A percentile compares a stretch with the other conserved stretches of the same genome.
phyloP scores from a whole-genome alignment of 2,797 vertebrate genomes.

The Lophotriccus pileatus region DNA sequence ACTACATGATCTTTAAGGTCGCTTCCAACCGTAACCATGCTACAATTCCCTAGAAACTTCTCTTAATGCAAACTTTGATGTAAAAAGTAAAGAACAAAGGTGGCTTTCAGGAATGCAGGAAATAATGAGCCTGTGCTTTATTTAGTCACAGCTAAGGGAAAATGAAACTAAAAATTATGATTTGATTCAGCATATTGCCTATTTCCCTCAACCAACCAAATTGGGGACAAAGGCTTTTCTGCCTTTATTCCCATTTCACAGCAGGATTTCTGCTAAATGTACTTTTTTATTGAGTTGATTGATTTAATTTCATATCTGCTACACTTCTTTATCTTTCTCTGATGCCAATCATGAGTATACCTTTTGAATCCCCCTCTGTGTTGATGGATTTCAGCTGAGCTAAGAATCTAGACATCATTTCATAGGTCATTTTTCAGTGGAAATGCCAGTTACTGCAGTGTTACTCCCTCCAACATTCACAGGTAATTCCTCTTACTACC shows the following conservation, averaged over 20 bases:
- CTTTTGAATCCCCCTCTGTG: neutral
- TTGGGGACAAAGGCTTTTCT: neutral
- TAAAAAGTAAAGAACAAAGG: neutral
- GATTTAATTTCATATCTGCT: neutral
- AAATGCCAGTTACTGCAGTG: neutral
- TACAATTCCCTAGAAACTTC: neutral
- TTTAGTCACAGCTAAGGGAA: neutral
- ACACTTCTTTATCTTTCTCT: neutral
- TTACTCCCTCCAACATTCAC: neutral
- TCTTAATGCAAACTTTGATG: neutral
- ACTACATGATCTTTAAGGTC: neutral
- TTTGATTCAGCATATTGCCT: neutral
- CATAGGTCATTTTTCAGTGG: neutral
- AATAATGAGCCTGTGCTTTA: neutral
- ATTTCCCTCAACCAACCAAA: neutral
- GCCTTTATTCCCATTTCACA: neutral
- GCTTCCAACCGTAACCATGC: neutral
- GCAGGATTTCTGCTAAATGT: neutral
- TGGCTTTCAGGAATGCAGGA: neutral
- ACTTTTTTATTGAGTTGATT: neutral
- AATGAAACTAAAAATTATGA: neutral
- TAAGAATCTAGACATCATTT: neutral
- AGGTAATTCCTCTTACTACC: neutral
- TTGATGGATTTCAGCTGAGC: neutral
- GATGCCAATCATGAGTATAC: neutral